phyloP scores from a whole-genome alignment of 2,113 vertebrate species.

The Rhabdomys dilectus region DNA sequence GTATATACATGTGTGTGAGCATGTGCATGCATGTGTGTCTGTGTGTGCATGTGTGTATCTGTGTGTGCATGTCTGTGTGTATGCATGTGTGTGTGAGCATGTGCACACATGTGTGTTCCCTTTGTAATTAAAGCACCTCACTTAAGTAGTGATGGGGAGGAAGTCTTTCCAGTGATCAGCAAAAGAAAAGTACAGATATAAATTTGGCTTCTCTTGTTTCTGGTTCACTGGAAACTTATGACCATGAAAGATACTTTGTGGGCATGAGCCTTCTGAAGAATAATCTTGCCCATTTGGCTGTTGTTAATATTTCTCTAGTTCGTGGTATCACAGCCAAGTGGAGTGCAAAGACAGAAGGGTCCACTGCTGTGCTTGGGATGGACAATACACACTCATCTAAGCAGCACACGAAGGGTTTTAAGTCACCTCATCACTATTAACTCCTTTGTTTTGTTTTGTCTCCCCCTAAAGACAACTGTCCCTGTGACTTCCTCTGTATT shows the following conservation, averaged over 20 bases:
- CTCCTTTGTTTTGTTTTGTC: not conserved
- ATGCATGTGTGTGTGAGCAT: too few relatives aligned
- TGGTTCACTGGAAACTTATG: not conserved
- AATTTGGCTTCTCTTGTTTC: not conserved
- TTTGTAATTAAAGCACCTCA: conserved; percentile 47
- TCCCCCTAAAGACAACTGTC: not conserved
- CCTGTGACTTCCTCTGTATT: not conserved
- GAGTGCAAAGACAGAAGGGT: not conserved
- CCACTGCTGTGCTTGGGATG: not conserved
- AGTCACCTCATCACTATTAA: not conserved
- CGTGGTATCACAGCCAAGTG: not conserved
- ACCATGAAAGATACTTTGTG: not conserved
- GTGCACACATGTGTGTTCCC: not conserved
- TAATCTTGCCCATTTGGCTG: not conserved
- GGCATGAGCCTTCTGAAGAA: not conserved
- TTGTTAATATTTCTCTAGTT: conserved; percentile 8
- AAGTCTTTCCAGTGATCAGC: not conserved
- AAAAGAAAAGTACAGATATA: not conserved
- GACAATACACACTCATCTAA: not conserved
- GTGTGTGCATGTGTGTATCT: too few relatives aligned
- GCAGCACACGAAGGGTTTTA: not conserved
- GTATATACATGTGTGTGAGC: not conserved
- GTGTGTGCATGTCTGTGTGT: too few relatives aligned
- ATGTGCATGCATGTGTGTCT: not conserved
- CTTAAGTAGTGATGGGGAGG: not conserved